phyloP scores from a whole-genome alignment of 2,113 vertebrate species.

The Neomonachus schauinslandi region DNA sequence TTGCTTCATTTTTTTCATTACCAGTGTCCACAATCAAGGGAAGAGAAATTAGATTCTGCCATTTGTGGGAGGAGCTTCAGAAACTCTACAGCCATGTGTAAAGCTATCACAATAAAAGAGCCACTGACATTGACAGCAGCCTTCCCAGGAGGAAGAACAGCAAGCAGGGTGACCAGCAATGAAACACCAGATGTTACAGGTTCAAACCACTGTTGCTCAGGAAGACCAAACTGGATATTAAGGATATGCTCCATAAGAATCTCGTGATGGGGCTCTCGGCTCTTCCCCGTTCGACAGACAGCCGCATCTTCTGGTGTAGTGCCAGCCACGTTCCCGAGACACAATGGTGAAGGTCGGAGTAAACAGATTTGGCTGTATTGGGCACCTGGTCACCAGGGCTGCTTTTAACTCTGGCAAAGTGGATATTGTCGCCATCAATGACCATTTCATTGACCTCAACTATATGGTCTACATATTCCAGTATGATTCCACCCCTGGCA shows the following conservation, averaged over 20 bases:
- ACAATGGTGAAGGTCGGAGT: too few relatives aligned
- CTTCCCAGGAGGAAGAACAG: neutral
- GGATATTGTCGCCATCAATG: constrained; percentile 96
- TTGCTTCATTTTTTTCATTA: neutral
- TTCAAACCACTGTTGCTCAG: neutral
- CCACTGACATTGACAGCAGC: neutral
- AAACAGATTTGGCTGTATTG: constrained; percentile 96
- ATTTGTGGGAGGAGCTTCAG: neutral
- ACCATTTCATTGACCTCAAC: constrained; percentile 97
- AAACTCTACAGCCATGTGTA: neutral
- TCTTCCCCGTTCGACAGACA: too few relatives aligned
- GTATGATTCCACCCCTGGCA: constrained; percentile 97
- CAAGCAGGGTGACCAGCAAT: neutral
- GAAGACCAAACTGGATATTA: neutral
- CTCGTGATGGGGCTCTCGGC: too few relatives aligned
- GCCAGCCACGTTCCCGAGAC: too few relatives aligned
- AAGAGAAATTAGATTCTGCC: neutral
- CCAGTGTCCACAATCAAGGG: neutral
- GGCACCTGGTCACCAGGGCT: constrained; percentile 96
- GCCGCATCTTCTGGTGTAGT: too few relatives aligned
- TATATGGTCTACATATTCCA: constrained; percentile 99
- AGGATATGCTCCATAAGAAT: neutral
- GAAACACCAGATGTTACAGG: too few relatives aligned
- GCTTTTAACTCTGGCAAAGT: constrained; percentile 88
- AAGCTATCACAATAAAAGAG: neutral